phyloP scores from a whole-genome alignment of 2,888 invertebrate genomes.

The Emesis russula region DNA sequence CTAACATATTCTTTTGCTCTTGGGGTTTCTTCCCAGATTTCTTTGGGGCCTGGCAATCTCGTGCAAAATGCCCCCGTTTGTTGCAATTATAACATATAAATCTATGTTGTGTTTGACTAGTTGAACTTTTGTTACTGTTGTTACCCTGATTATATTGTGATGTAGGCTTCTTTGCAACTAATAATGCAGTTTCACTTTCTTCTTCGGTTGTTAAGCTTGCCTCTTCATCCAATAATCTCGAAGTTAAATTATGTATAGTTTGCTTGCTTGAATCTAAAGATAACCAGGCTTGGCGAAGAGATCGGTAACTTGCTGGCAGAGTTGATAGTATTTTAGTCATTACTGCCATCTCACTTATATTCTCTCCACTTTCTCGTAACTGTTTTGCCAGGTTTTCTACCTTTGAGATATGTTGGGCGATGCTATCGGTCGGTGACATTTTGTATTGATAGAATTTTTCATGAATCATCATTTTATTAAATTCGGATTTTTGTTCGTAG shows the following conservation, averaged over 20 bases:
- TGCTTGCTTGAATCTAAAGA: not conserved
- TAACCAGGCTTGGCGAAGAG: not conserved
- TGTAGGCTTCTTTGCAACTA: not conserved
- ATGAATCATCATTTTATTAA: not conserved
- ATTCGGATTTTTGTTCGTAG: not conserved
- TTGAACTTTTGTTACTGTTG: too few species aligned
- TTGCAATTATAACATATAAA: not conserved
- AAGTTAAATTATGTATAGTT: not conserved
- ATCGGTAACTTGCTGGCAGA: not conserved
- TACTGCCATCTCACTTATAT: not conserved
- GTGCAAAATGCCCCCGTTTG: not conserved
- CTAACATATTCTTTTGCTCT: not conserved
- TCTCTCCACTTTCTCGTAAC: not conserved
- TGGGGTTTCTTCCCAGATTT: not conserved
- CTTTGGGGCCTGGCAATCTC: not conserved
- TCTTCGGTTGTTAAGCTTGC: not conserved
- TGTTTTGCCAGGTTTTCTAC: constrained; percentile 21
- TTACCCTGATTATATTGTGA: too few species aligned
- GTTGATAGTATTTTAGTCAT: not conserved
- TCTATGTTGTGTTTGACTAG: not conserved
- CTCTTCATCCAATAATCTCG: not conserved
- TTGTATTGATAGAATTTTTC: constrained; percentile 34
- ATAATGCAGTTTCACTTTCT: not conserved
- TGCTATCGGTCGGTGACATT: not conserved
- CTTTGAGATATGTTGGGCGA: constrained; percentile 37